Evolutionary conservation across 2,113 vertebrate genomes (phyloP), one percentile per base, ranked within the genome.

Genomic region (Rhinolophus sinicus): DNA sequence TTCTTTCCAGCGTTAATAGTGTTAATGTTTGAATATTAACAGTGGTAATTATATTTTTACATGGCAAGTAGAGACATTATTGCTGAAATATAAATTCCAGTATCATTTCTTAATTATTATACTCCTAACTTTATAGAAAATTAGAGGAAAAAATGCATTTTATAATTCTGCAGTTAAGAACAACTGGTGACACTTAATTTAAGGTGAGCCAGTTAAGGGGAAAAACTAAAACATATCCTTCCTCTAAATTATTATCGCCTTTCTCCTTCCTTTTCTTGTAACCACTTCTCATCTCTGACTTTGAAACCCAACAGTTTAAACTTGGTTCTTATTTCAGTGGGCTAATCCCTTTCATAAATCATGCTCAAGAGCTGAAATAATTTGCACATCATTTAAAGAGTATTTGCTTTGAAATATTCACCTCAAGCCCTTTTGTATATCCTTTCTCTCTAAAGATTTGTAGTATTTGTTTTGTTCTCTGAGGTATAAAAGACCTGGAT

Each of bases 401-500:
- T 99, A 98, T 99, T 99, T 99, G 98, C 99, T 99, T 99, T 99
- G 99, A 99, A 99, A 99, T 98, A 98, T 98, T 99, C 99, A 99
- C 99, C 99, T 99, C 98, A 98, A 99, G 98, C 98, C 98, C 98
- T 99, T 98, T 98, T 98, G 98, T 99, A 98, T 99, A 99, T 98
- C 98, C 98, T 98, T 98, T 98, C 97, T 98, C 98, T 98, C 98
- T 97, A 98, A 99, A 99, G 99, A 98, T 98, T 98, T 98, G 98
- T 98, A 98, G 94, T 99, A 99, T 99, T 99, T 99, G 98, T 99
- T 99, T 99, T 99, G 98, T 99, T 99, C 98, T 99, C 98, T 98
- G 98, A 98, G 98, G 98, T 99, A 99, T 99, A 99, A 99, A 99
- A 99, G 98, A 99, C 98, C 98, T 98, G 98, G 98, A 98, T 99